Base-by-base conservation (phyloP, 2,113 vertebrate species). In the Oenanthe melanoleuca region DNA sequence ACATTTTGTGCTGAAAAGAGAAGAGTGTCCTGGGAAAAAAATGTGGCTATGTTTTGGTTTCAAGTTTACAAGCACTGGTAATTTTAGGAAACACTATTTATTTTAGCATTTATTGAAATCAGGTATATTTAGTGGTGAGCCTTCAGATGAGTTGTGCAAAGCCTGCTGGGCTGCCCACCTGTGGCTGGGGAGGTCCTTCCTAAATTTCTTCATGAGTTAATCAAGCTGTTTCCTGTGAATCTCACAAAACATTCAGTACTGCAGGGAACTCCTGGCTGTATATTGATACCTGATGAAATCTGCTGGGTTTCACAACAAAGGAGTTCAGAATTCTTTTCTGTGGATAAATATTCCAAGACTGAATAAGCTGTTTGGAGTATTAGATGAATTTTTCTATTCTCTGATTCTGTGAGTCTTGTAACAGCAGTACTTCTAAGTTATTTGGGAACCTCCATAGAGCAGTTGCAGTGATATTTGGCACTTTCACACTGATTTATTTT, bases 1-100 rank as follows among this genome's bases (percentile, higher is more conserved):
- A 37, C 10, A 5, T 57, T 65, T 49, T 1, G 0, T 77, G 37
- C 67, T 86, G 74, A 61, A 65, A 78, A 86, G 72, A 37, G 18
- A 56, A 18, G 44, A 13, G 4, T 15, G 5, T 57, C 45, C 13
- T 22, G 25, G 19, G 44, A 45, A 45, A 24, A 66, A 66, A 23
- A 16, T 3, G 20, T 0, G 0, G 6, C 4, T 2, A 0, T 78
- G 9, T 55, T 91, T 77, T 71, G 31, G 3, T 55, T 94, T 91
- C 38, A 89, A n/a, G 23, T 74, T 84, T 37, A 37, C 34, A 37
- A 37, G 34, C 34, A 37, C 34, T 37, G 34, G 34, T 37, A 37
- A 37, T 37, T 37, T 37, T 34, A 78, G 80, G 80, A 66, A 92
- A 29, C 11, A 2, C 9, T 13, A 3, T 77, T 59, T 59, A 59